Base-by-base conservation (phyloP, 2,797 vertebrate species). In the Oreochromis mossambicus region DNA sequence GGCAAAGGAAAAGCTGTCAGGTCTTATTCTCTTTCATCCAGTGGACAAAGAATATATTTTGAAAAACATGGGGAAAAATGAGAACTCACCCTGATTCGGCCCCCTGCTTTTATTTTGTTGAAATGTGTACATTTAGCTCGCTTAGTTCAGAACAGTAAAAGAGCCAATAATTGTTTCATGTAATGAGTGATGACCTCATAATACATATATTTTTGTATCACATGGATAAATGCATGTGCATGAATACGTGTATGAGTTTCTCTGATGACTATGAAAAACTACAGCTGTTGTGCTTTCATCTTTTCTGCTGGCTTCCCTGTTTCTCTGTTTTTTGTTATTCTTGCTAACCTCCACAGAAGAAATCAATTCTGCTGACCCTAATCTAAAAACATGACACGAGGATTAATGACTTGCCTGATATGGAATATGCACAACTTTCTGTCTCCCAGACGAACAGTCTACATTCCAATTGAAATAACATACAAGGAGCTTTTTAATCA, bases 331-430 rank as follows among this genome's bases (percentile, higher is more conserved):
- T 46, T 86, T 83, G 73, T 89, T 84, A 89, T 83, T 78, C 75
- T 55, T 80, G 80, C 83, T 51, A 89, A 88, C 78, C 83, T 84
- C 85, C 68, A 50, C 79, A 85, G 84, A 84, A 80, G 80, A 87
- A 94, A 95, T 95, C 93, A 91, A 89, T 96, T 93, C 87, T 73
- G 76, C 89, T 93, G 91, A 92, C 91, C 91, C 89, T 94, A 95
- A 95, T 96, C 92, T 92, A 89, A 93, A 93, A 92, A 89, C 91
- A 78, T 92, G 95, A 94, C 94, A 93, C 5, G 82, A 92, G 91
- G 92, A 96, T 94, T 95, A 96, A 96, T 95, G 94, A 88, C 88
- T 85, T 11, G 61, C 81, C 89, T 89, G 87, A 89, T 95, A 80
- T 89, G 88, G 93, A 92, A 94, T 95, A 94, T 95, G 91, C 91